These are phyloP conservation scores for Microtus ochrogaster DNA, from an alignment of 2,113 vertebrate genomes.

Conservation along the genomic window DNA sequence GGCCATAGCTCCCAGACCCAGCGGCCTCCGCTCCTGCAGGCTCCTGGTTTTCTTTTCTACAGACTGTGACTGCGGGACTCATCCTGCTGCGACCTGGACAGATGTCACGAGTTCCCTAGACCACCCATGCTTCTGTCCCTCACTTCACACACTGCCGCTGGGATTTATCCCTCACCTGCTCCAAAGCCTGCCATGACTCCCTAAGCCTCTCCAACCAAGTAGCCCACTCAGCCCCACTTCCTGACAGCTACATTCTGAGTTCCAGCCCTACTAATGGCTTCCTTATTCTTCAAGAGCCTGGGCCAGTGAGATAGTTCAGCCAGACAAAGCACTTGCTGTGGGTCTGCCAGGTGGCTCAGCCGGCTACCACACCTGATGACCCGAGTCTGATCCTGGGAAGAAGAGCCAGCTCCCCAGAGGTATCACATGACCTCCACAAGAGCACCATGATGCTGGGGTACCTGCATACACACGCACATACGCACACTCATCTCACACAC, in stretches of 20 bases:
- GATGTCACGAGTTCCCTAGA: background rate
- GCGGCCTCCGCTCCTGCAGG: background rate
- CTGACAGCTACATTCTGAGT: background rate
- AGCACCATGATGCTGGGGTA: background rate
- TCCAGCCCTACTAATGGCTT: background rate
- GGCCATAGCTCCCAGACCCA: background rate
- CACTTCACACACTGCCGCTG: background rate
- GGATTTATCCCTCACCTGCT: background rate
- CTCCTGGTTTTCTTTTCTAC: background rate
- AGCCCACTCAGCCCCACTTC: background rate
- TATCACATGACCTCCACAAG: background rate
- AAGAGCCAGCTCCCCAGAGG: background rate
- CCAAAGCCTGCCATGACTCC: background rate
- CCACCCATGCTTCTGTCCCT: fast-evolving
- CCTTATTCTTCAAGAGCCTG: background rate
- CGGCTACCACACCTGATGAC: background rate
- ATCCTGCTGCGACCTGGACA: background rate
- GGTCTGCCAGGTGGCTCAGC: background rate
- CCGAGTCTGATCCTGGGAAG: background rate
- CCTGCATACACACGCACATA: too few relatives aligned
- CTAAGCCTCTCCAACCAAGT: background rate
- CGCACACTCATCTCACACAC: too few relatives aligned
- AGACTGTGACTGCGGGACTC: background rate
- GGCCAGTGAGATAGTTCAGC: background rate
- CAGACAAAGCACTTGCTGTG: background rate